Conservation (phyloP, 2,797 vertebrate species). For the Mareca strepera region DNA sequence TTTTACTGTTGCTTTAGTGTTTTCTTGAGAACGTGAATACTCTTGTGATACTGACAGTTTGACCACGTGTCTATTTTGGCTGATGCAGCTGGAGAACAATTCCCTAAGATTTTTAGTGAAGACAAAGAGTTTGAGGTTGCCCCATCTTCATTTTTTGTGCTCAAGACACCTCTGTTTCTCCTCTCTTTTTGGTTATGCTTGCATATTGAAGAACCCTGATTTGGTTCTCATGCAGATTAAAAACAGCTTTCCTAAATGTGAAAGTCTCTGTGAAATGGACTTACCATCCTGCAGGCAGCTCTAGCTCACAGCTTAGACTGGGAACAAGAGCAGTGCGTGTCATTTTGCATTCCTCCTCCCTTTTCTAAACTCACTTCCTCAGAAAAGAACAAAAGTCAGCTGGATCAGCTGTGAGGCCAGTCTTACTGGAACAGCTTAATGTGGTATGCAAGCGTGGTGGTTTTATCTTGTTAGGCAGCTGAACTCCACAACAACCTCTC, state of each 20-base stretch:
- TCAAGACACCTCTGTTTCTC: not conserved
- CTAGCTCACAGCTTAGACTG: not conserved
- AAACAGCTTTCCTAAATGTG: not conserved
- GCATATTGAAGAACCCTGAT: not conserved
- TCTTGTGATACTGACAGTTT: not conserved
- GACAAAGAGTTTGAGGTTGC: not conserved
- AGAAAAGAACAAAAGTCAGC: not conserved
- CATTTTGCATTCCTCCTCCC: not conserved
- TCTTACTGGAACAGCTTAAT: not conserved
- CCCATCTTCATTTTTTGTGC: not conserved
- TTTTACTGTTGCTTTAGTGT: not conserved
- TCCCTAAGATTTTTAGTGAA: not conserved
- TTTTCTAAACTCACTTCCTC: not conserved
- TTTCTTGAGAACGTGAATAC: not conserved
- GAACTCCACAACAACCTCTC: too few relatives aligned
- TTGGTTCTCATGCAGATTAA: not conserved
- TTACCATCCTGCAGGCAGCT: not conserved
- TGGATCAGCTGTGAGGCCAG: not conserved
- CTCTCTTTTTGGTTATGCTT: not conserved
- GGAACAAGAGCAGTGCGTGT: accelerated
- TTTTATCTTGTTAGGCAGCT: too few relatives aligned
- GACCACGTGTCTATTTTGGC: not conserved
- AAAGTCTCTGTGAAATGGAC: not conserved
- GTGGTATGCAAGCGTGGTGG: not conserved
- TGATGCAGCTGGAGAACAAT: not conserved